Conservation (phyloP, 2,113 vertebrate genomes). For the Callaeas wilsoni region DNA sequence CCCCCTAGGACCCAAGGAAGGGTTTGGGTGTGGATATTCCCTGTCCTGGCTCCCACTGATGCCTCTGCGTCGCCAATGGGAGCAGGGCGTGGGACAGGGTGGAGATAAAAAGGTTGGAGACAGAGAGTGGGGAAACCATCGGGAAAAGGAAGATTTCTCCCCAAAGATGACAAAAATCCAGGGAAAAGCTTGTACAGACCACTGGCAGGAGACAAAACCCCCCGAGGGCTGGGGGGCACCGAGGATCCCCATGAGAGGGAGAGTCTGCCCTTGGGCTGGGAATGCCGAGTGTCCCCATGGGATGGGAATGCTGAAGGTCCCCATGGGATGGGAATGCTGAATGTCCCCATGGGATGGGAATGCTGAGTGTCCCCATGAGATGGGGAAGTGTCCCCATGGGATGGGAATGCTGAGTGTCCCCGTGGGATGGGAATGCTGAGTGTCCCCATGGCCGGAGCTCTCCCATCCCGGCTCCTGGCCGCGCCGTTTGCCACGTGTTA, state of each 20-base stretch:
- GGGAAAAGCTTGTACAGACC: neutral
- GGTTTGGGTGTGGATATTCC: neutral
- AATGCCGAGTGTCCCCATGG: accelerated
- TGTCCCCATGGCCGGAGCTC: no score
- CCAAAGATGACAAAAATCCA: neutral
- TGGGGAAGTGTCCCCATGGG: neutral
- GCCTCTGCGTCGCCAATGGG: neutral
- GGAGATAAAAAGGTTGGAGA: accelerated
- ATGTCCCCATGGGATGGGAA: neutral
- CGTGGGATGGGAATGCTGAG: accelerated
- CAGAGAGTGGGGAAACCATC: accelerated
- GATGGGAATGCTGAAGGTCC: no score
- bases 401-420: neutral
- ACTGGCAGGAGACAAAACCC: neutral
- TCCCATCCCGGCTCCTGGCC: neutral
- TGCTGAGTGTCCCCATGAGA: accelerated
- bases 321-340: neutral
- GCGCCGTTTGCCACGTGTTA: neutral
- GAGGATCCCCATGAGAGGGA: neutral
- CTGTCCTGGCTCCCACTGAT: neutral
- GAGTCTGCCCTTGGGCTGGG: neutral
- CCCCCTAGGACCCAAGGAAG: accelerated
- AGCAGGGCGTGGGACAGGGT: neutral
- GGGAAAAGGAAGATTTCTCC: neutral
- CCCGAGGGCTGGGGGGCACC: accelerated